phyloP scores from a whole-genome alignment of 2,888 invertebrate genomes.

The Cerastis rubricosa region DNA sequence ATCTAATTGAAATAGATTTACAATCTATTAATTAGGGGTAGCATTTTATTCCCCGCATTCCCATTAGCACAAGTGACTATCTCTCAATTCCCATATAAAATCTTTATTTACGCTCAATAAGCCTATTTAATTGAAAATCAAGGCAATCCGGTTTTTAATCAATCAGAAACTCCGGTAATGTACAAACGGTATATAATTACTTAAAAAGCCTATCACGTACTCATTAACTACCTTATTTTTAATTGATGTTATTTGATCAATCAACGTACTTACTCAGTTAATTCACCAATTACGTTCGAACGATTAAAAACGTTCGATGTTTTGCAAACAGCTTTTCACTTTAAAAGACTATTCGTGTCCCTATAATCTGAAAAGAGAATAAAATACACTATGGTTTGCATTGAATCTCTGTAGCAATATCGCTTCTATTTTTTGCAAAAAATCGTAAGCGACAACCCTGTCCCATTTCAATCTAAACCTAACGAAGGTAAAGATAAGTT shows the following conservation, averaged over 20 bases:
- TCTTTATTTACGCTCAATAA: constrained; percentile 13
- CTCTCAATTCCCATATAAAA: constrained; percentile 2
- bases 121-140: constrained; percentile 27
- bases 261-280: constrained; percentile 49
- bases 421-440: constrained; percentile 51
- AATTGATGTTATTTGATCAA: constrained; percentile 45
- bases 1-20: background rate
- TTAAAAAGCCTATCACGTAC: constrained; percentile 25
- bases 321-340: constrained; percentile 59
- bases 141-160: constrained; percentile 27
- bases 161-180: constrained; percentile 28
- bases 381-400: constrained; percentile 77
- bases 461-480: constrained; percentile 1
- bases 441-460: background rate
- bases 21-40: background rate
- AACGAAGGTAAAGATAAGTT: background rate
- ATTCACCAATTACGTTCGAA: constrained; percentile 43
- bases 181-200: constrained; percentile 42
- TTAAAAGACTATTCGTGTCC: constrained; percentile 68
- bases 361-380: constrained; percentile 74
- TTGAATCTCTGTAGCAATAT: constrained; percentile 78
- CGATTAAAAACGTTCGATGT: constrained; percentile 56
- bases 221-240: constrained; percentile 37
- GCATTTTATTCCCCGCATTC: background rate
- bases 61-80: constrained; percentile 17